Evolutionary conservation across 2,888 invertebrate genomes (phyloP), one percentile per base, ranked within the genome.

Genomic region (Diarsia dahlii): DNA sequence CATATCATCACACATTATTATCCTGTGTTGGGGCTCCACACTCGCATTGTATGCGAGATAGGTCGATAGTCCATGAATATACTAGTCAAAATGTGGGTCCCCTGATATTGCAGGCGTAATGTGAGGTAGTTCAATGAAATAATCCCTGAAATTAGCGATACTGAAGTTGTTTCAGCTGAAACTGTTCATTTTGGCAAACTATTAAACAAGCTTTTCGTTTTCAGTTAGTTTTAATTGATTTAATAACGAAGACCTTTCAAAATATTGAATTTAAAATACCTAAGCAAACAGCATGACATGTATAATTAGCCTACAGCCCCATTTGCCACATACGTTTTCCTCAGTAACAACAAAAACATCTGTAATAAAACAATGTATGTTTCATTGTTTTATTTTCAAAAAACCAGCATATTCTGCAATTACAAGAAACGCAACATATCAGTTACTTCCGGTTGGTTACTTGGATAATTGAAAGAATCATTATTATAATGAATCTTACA

Each of bases 351-450:
- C 12, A 15, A 34, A 62, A 72, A 83, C 20, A 50, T 34, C 62
- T 58, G 12, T 15, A 58, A 63, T 52, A 34, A 52, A 46, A 69
- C n/a, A 8, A 52, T 5, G 20, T 34, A 64, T 8, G 39, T 39
- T 8, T 6, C 39, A 6, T 39, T 39, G 39, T 39, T 39, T 39
- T 39, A 6, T 39, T 39, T 39, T 39, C 39, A 23, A 58, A 62
- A 64, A 64, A 65, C 23, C 46, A 39, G 65, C 34, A n/a, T 63
- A 50, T 72, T 45, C 39, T 72, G 62, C 52, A 65, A 75, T 80
- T 66, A 69, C 71, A 69, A 18, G 68, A 79, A 69, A 84, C 20
- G 56, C 39, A 54, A 58, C 71, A 62, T 64, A 83, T 62, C 39
- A 52, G 48, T 34, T 50, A 28, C 20, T 66, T 66, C 84, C 69